Conservation (phyloP, 1,140 invertebrate genomes). For the Bombus picipes region DNA sequence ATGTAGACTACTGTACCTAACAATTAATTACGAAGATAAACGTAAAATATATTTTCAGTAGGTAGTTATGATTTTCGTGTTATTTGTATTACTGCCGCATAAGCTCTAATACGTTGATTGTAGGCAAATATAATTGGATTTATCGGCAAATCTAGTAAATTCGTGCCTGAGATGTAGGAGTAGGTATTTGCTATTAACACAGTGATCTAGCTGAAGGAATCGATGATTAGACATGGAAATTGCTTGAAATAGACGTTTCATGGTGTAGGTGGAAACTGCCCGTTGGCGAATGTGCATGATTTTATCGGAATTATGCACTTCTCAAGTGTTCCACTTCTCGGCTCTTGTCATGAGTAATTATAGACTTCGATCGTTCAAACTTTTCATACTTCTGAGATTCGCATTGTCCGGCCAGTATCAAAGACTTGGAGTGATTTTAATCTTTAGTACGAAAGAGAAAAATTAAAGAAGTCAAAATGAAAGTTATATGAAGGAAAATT, state of each 20-base stretch:
- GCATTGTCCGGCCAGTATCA: not conserved
- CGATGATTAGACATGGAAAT: slow-evolving; percentile 34
- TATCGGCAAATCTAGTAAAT: not conserved
- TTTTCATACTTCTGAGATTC: not conserved
- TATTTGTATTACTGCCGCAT: no score
- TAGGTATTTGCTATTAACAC: slow-evolving; percentile 8
- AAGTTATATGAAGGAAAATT: not conserved
- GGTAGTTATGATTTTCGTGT: not conserved
- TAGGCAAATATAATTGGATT: not conserved
- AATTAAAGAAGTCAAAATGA: not conserved
- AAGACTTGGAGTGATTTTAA: not conserved
- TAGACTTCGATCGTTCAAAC: not conserved
- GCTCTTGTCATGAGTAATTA: not conserved
- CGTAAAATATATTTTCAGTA: not conserved
- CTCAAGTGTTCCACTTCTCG: not conserved
- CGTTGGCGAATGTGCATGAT: slow-evolving; percentile 4
- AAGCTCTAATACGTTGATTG: not conserved
- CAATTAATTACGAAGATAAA: not conserved
- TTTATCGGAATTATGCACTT: not conserved
- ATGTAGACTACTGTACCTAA: no score
- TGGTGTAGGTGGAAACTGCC: not conserved
- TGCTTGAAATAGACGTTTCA: slow-evolving; percentile 3
- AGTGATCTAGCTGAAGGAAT: slow-evolving; percentile 28
- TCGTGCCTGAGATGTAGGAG: not conserved
- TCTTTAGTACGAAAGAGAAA: not conserved